Base-by-base conservation (phyloP, 53 echinoderm and acorn worm species). In the Holothuria leucospilota region DNA sequence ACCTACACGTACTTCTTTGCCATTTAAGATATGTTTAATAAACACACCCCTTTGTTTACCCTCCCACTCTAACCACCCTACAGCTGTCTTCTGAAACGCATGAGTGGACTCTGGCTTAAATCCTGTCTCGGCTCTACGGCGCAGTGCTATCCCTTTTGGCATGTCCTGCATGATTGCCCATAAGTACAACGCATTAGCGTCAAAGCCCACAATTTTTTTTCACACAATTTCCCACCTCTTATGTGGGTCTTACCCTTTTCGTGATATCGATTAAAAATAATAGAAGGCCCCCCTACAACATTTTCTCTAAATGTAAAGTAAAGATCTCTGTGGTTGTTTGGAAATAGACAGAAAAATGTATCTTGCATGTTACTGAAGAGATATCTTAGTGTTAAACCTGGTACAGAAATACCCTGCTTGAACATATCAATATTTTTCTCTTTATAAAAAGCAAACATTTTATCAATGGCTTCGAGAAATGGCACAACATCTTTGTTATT, bases 181-280 rank as follows among this genome's bases (percentile, higher is more conserved):
- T 15, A 89, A 82, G 21, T 91, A 94, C 15, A 93, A 62, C 2
- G 93, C 91, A 58, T 93, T 93, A 20, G 88, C 93, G 70, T 93
- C 90, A 26, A 71, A 93, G 8, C 86, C 88, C 6, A 93, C 56
- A 12, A 91, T n/a, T n/a, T 75, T n/a, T 94, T 86, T 21, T 88
- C 8, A 69, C 91, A 93, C 46, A 18, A 29, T 88, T 88, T 18
- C 87, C 85, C n/a, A n/a, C n/a, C n/a, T n/a, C n/a, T n/a, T n/a
- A n/a, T n/a, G n/a, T n/a, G n/a, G n/a, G n/a, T n/a, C n/a, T n/a
- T n/a, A n/a, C n/a, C n/a, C n/a, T n/a, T n/a, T n/a, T n/a, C n/a
- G n/a, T n/a, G n/a, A n/a, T n/a, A n/a, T n/a, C n/a, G n/a, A n/a
- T n/a, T n/a, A n/a, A n/a, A n/a, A n/a, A n/a, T n/a, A n/a, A n/a